phyloP scores from a whole-genome alignment of 2,888 invertebrate genomes.

The Meiosimyza platycephala region DNA sequence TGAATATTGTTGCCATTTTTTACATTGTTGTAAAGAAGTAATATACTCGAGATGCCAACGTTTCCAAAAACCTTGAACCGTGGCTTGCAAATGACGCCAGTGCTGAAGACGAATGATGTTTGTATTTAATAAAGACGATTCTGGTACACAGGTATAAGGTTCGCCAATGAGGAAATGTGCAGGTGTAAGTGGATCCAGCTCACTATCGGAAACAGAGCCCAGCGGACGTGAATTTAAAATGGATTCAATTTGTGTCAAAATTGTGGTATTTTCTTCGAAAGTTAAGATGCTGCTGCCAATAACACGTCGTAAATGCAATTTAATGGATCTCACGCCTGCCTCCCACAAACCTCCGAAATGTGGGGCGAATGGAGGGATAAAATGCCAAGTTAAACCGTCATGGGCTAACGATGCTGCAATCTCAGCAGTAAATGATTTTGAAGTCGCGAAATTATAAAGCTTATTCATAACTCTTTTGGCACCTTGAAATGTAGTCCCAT shows the following conservation, averaged over 20 bases:
- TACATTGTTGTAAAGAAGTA: slow-evolving; percentile 35
- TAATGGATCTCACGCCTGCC: slow-evolving; percentile 26
- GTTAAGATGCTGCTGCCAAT: no score
- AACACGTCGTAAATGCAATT: no score
- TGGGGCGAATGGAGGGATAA: slow-evolving; percentile 40
- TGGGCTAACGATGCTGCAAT: slow-evolving; percentile 35
- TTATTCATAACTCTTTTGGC: slow-evolving; percentile 25
- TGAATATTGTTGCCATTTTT: slow-evolving; percentile 34
- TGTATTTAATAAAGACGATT: slow-evolving; percentile 13
- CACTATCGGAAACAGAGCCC: no score
- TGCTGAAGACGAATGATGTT: slow-evolving; percentile 26
- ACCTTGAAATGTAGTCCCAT: slow-evolving; percentile 39
- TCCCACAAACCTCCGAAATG: slow-evolving; percentile 42
- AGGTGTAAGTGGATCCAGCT: no score
- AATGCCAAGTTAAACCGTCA: slow-evolving; percentile 38
- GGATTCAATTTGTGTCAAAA: no score
- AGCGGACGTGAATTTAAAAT: no score
- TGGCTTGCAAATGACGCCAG: slow-evolving; percentile 37
- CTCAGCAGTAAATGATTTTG: slow-evolving; percentile 16
- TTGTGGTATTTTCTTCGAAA: no score
- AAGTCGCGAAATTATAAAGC: slow-evolving; percentile 9
- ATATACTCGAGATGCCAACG: slow-evolving; percentile 36
- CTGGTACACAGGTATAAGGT: no score
- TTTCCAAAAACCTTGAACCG: slow-evolving; percentile 40
- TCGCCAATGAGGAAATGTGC: no score